Percentiles rank a stretch among this genome's conserved stretches.
Conservation (phyloP, 92 coral and sea anemone genomes). For the Palythoa heliodiscus region DNA sequence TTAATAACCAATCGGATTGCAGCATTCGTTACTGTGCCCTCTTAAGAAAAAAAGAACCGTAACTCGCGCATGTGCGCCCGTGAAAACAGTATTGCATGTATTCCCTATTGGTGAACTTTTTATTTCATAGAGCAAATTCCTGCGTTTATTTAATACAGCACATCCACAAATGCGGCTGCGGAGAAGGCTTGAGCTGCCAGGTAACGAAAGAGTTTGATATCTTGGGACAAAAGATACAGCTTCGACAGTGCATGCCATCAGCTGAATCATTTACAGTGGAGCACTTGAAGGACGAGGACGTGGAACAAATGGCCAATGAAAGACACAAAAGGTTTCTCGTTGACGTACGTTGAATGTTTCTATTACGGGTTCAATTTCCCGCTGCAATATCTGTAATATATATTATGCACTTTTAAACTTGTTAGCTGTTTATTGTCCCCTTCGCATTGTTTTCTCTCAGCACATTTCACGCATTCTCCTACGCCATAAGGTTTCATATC, state of each 20-base stretch:
- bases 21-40: too few relatives aligned
- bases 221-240: slow-evolving; percentile 22
- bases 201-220: slow-evolving; percentile 36
- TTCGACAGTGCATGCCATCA: slow-evolving; percentile 37
- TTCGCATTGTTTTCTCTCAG: too few relatives aligned
- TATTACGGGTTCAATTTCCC: neutral
- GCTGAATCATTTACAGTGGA: slow-evolving; percentile 13
- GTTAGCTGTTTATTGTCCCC: too few relatives aligned
- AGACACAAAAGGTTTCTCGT: slow-evolving; percentile 31
- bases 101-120: neutral
- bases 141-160: neutral
- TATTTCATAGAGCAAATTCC: neutral
- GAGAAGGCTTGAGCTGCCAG: slow-evolving; percentile 31
- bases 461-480: too few relatives aligned
- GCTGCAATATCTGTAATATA: too few relatives aligned
- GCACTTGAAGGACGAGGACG: slow-evolving; percentile 28
- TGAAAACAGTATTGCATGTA: neutral
- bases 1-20: too few relatives aligned
- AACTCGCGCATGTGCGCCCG: too few relatives aligned
- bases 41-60: too few relatives aligned
- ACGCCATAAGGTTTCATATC: too few relatives aligned
- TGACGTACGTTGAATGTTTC: neutral
- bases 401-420: too few relatives aligned
- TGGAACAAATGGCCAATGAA: neutral
- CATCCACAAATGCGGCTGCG: slow-evolving; percentile 40